Evolutionary conservation across 2,113 vertebrate species (phyloP).

Genomic region (Microcebus jonahi): DNA sequence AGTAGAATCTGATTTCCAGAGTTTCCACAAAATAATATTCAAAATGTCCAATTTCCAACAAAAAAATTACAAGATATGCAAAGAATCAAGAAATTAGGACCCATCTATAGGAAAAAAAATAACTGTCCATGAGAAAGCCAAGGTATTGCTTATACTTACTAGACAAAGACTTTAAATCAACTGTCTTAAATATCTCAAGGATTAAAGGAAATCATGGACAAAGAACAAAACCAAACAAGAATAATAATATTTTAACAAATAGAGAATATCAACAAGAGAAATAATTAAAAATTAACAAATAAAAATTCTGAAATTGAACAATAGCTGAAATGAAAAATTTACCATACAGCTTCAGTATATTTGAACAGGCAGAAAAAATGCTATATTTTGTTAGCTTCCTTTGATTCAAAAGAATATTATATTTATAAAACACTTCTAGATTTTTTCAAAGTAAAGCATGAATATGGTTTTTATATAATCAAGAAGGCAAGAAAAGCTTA

Average conservation of each 20-base stretch:
- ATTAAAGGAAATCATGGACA: neutral
- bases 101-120: neutral
- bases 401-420: neutral
- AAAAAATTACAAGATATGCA: neutral
- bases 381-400: neutral
- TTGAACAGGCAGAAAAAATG: neutral
- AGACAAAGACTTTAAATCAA: neutral
- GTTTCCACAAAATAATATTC: neutral
- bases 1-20: neutral
- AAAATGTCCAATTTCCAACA: neutral
- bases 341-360: neutral
- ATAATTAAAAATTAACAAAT: neutral
- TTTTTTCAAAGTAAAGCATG: neutral
- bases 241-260: neutral
- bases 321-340: neutral
- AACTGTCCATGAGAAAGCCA: neutral
- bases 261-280: neutral
- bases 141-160: neutral
- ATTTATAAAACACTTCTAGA: neutral
- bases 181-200: neutral
- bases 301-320: neutral
- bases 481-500: neutral
- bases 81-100: neutral
- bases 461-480: neutral
- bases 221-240: neutral